Percentiles rank a stretch among this genome's conserved stretches.
Conservation (phyloP, 2,797 vertebrate species). For the Pogoniulus pusillus region DNA sequence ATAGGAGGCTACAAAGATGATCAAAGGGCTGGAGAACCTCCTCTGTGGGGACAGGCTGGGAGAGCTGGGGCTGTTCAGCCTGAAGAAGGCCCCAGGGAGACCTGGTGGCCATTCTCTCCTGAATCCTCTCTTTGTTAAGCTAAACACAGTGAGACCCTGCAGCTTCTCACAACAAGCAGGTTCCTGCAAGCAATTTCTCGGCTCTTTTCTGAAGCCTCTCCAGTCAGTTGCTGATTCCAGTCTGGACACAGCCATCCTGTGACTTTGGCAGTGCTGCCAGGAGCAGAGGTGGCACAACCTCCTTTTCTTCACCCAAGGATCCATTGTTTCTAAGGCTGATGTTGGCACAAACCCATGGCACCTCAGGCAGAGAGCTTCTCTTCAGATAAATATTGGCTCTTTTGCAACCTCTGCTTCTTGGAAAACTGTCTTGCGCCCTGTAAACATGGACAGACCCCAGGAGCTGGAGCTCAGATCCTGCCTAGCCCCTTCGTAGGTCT, state of each 20-base stretch:
- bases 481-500: not conserved
- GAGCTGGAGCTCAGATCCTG: not conserved
- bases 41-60: no score
- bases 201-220: not conserved
- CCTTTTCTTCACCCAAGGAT: not conserved
- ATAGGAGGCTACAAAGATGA: no score
- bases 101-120: not conserved
- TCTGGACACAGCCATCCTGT: not conserved
- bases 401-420: not conserved
- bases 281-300: not conserved
- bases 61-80: no score
- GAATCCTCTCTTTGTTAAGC: constrained; percentile 22
- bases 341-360: not conserved
- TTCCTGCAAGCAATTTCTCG: not conserved
- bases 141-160: not conserved
- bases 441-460: not conserved
- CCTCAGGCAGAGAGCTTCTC: not conserved
- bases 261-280: not conserved
- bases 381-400: not conserved
- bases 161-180: not conserved
- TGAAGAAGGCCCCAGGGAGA: no score
- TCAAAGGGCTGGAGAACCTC: no score
- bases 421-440: not conserved
- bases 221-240: not conserved
- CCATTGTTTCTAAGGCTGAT: not conserved